Evolutionary conservation across 2,888 invertebrate species (phyloP), one percentile per base, ranked within the genome.

Genomic region (Schizotus pectinicornis): DNA sequence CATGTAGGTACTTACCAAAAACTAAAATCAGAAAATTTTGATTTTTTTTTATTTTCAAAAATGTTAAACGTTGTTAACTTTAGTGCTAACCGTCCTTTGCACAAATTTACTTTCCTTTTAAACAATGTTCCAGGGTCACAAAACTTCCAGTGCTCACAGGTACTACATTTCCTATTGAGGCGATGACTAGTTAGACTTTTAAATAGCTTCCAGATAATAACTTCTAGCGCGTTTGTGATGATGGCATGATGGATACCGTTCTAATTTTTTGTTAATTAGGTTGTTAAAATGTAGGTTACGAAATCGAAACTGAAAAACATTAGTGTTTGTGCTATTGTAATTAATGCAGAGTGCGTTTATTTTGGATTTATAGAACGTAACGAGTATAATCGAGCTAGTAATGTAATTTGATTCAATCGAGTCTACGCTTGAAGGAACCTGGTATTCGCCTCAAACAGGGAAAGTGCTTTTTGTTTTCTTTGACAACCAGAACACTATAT

Each of bases 331-430:
- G 37, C 11, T 45, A 37, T 54, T 42, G 50, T 56, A 43, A 50
- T 50, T 39, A 35, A 47, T 46, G 22, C 22, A 22, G 22, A 22
- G 22, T 22, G 22, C 22, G 22, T 51, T 47, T 41, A 46, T 47
- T 51, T 38, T 14, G 42, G 34, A 52, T 57, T 57, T 57, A 52
- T 57, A 47, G 57, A 57, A 57, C 57, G 57, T 51, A 57, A 57
- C 57, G 56, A 39, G 13, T 31, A n/a, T 9, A 14, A 43, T 43
- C n/a, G 43, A 8, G n/a, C 36, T n/a, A 12, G 7, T 8, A 32
- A 51, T 39, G 56, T 56, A 56, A 56, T 51, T 38, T 56, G 56
- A 56, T 46, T 56, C 56, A 51, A 46, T 33, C 14, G 42, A 41
- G 50, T 51, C 46, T 51, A 56, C 52, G 57, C 47, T 57, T 57